A percentile compares a stretch with the other conserved stretches of the same genome.
These are phyloP conservation scores for Buphagus erythrorhynchus DNA, from an alignment of 2,797 vertebrate species.

Conservation along the genomic window DNA sequence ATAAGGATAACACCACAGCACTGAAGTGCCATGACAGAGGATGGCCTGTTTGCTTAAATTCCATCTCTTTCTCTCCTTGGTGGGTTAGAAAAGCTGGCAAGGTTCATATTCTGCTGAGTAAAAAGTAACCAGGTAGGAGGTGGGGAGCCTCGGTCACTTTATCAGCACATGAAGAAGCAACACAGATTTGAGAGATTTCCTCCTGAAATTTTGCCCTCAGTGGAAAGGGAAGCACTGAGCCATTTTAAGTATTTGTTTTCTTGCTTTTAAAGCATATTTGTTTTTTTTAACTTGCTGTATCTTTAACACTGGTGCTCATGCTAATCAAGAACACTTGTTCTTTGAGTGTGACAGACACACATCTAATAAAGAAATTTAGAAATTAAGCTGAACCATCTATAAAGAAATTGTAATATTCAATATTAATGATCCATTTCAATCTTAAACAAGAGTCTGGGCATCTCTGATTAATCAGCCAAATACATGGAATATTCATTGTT, in stretches of 20 bases:
- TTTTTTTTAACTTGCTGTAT: not conserved
- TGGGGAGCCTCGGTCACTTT: accelerated
- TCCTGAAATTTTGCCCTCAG: not conserved
- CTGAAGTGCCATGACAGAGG: not conserved
- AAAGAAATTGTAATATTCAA: not conserved
- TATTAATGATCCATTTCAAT: slow-evolving; percentile 24
- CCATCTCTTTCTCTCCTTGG: not conserved
- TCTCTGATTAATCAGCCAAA: not conserved
- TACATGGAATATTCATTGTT: not conserved
- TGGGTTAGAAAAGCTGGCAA: not conserved
- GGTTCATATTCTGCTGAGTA: not conserved
- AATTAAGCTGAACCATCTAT: not conserved
- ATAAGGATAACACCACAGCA: not conserved
- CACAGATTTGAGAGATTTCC: not conserved
- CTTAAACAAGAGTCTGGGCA: not conserved
- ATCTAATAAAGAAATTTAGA: not conserved
- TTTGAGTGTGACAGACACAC: not conserved
- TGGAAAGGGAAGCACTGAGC: not conserved
- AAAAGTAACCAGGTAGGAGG: not conserved
- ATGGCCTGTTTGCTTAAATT: not conserved
- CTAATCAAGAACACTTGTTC: not conserved
- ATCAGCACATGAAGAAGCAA: not conserved
- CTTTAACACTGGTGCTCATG: not conserved
- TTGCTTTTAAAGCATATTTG: not conserved
- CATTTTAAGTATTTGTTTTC: not conserved